These are phyloP conservation scores for Pharmacophagus antenor DNA, from an alignment of 2,888 invertebrate genomes.

Conservation along the genomic window DNA sequence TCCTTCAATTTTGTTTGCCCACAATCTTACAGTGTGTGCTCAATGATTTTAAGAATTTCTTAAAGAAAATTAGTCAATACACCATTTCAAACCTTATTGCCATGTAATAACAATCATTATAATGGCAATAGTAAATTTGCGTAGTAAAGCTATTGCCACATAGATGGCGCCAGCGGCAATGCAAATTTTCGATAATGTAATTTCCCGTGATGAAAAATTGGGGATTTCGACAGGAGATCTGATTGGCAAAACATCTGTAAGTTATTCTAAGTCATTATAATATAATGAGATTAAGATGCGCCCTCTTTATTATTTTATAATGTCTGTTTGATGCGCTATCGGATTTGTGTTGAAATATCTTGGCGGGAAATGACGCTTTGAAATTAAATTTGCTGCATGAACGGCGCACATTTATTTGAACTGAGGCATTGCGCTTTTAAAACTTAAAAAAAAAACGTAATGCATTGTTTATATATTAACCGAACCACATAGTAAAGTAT, in stretches of 20 bases:
- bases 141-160: constrained; percentile 53
- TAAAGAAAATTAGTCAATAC: constrained; percentile 23
- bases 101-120: constrained; percentile 22
- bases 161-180: constrained; percentile 76
- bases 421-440: too few relatives aligned
- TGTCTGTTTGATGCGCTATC: constrained; percentile 66
- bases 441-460: too few relatives aligned
- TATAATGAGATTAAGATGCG: constrained; percentile 74
- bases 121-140: constrained; percentile 35
- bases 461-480: too few relatives aligned
- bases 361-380: constrained; percentile 44
- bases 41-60: constrained; percentile 16
- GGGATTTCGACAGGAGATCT: constrained; percentile 59
- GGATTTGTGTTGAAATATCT: constrained; percentile 36
- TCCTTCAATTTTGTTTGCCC: background rate
- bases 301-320: constrained; percentile 69
- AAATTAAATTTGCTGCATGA: constrained; percentile 40
- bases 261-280: constrained; percentile 73
- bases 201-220: constrained; percentile 75
- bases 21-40: constrained; percentile 15
- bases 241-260: constrained; percentile 77
- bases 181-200: constrained; percentile 76
- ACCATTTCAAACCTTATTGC: constrained; percentile 41
- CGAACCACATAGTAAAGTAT: too few relatives aligned
- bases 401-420: background rate